Evolutionary conservation across 2,113 vertebrate species (phyloP), one percentile per base, ranked within the genome.

Genomic region (Gopherus flavomarginatus): DNA sequence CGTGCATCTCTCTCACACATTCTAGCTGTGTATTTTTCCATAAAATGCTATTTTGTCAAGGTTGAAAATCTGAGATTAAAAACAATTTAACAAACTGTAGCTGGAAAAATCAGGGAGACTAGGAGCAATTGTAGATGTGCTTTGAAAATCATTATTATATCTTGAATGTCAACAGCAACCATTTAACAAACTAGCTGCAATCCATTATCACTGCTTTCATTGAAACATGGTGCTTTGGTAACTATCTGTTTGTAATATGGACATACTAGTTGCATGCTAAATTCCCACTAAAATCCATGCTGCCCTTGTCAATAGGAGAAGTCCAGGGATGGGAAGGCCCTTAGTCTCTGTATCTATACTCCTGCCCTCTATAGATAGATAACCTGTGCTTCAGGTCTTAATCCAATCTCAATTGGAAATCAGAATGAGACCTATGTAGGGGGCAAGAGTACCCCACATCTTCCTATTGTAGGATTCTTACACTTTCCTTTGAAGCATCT

Each of bases 51-150:
- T 12, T 86, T 83, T 83, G 13, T 29, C 57, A 92, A 90, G 81
- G 72, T 42, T 79, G 50, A 77, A 42, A 44, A 44, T 72, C 69
- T 77, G 24, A 77, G 21, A 26, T 77, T 11, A 77, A 83, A 27
- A 14, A 59, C 1, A 56, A 90, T 79, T 50, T 86, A 92, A 81
- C 31, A 6, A 47, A 88, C 26, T 57, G 10, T 29, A 91, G 54
- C 65, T 88, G 75, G 92, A 54, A 79, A 92, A 92, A 90, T 92
- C n/a, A 69, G 80, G 86, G 50, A 72, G 16, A 3, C 1, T 65
- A 53, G 88, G n/a, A 26, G 65, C 78, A 75, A 81, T 42, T 88
- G 87, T 89, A 96, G 93, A 92, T 97, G 93, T 85, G 83, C 47
- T 88, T 85, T 92, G 80, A 90, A 93, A 93, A 92, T 9, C 56